Evolutionary conservation across 2,797 vertebrate genomes (phyloP), one percentile per base, ranked within the genome.

Genomic region (Taeniopygia guttata): DNA sequence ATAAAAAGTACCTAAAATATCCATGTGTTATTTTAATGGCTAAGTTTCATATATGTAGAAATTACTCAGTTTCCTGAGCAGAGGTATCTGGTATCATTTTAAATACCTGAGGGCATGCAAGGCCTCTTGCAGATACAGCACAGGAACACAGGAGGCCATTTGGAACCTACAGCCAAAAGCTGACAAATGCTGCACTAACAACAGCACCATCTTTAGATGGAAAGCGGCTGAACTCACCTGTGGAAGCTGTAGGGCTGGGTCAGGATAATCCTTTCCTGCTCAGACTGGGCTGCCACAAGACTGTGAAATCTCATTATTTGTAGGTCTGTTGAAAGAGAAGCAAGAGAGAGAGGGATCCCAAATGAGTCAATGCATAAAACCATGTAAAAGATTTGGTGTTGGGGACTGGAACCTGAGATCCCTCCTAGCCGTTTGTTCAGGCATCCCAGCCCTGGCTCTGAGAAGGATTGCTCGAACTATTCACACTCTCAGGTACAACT

Each of bases 321-420:
- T 36, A 29, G 3, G 12, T n/a, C 18, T 30, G 26, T 17, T 1
- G 2, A 49, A 77, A 63, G 17, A 66, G 9, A 70, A 81, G 22
- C 13, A 43, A 64, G 32, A 52, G 11, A 16, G 4, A 69, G 8
- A 43, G 4, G 8, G 10, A 34, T 6, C 48, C 17, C 27, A 32
- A 34, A 79, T 18, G 8, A 49, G 17, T 14, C 25, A 23, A 21
- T 51, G 3, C 60, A 81, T 60, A 62, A 84, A 90, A 72, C 8
- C 0, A 4, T 19, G 15, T 16, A 26, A 32, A 26, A 55, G 6
- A 4, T 62, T 72, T 69, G 32, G 25, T 69, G 11, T 0, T n/a
- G 29, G 8, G 7, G 6, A 40, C 5, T 56, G 16, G 14, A 76
- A 63, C 6, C 10, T 56, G 45, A 84, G 26, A 43, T 70, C 7